Evolutionary conservation across 1,140 invertebrate genomes (phyloP).

Genomic region (Aphaenogaster floridana): DNA sequence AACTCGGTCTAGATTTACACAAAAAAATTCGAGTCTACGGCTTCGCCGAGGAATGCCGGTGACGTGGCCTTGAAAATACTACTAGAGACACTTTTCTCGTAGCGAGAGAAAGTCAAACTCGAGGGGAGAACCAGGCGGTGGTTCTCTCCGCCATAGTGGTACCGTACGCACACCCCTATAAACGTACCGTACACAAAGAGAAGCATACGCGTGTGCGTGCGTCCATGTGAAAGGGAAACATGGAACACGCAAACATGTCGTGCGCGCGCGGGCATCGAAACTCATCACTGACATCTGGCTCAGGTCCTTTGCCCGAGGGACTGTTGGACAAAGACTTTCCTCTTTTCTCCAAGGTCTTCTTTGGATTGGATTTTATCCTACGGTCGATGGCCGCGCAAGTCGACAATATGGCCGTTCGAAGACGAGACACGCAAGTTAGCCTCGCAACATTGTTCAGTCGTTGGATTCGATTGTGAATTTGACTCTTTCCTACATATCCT

Average conservation of each 20-base stretch:
- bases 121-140: neutral
- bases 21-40: neutral
- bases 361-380: slow-evolving; percentile 74
- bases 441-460: neutral
- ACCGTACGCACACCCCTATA: slow-evolving; percentile 48
- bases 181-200: slow-evolving; percentile 48
- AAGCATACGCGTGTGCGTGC: neutral
- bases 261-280: neutral
- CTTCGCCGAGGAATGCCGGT: no score
- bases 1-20: neutral
- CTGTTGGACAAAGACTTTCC: slow-evolving; percentile 79
- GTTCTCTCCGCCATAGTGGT: slow-evolving; percentile 30
- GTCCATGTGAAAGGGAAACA: neutral
- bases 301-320: slow-evolving; percentile 76
- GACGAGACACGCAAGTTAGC: neutral
- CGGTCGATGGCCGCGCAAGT: neutral
- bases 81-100: neutral
- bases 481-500: neutral
- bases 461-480: neutral
- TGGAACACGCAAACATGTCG: neutral
- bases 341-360: slow-evolving; percentile 76
- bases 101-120: neutral
- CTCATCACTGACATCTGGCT: slow-evolving; percentile 79
- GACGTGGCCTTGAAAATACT: neutral
- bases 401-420: neutral